Conservation (phyloP, 2,113 vertebrate genomes). For the Pedionomus torquatus region DNA sequence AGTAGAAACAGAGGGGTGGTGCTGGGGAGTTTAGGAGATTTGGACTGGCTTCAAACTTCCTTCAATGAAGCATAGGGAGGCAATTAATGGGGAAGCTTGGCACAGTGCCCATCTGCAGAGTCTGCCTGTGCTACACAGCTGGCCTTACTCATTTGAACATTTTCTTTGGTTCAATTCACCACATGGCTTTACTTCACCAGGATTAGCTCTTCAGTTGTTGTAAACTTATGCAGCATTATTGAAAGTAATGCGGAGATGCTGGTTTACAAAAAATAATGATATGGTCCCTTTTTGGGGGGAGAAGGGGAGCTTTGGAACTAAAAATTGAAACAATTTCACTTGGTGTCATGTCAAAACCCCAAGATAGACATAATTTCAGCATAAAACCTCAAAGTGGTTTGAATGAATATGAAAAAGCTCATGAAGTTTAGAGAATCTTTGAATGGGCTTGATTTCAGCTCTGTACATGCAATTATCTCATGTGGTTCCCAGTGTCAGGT, state of each 20-base stretch:
- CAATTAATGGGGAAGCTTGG: conserved; percentile 56
- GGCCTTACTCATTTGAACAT: conserved; percentile 51
- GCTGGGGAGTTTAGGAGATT: conserved; percentile 25
- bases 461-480: not conserved
- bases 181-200: conserved; percentile 31
- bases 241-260: not conserved
- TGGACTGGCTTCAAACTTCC: conserved; percentile 57
- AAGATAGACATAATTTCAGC: not conserved
- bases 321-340: conserved; percentile 5
- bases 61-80: conserved; percentile 49
- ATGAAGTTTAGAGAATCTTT: not conserved
- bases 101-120: conserved; percentile 33
- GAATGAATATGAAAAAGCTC: not conserved
- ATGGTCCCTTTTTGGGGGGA: accelerated
- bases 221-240: not conserved
- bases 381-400: not conserved
- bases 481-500: not conserved
- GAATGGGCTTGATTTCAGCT: not conserved
- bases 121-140: conserved; percentile 36
- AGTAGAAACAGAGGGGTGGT: conserved; percentile 45
- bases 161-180: conserved; percentile 54
- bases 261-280: not conserved
- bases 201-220: conserved; percentile 25
- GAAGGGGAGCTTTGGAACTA: not conserved
- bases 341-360: not conserved